Percentiles rank a stretch among this genome's conserved stretches.
These are phyloP conservation scores for Tetraodon nigroviridis DNA, from an alignment of 2,113 vertebrate genomes.

Conservation along the genomic window DNA sequence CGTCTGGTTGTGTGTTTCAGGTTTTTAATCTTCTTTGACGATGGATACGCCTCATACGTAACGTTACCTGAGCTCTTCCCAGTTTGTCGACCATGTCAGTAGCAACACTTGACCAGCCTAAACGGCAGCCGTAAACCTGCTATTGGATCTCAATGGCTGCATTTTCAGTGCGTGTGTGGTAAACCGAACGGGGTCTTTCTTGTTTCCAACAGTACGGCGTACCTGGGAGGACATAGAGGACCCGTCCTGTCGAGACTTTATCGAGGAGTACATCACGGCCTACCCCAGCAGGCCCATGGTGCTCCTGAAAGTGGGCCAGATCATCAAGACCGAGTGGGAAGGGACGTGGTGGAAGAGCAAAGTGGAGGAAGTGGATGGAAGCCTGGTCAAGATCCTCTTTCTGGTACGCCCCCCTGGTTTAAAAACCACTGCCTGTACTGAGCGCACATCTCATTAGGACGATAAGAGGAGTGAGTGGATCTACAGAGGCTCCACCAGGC, in stretches of 20 bases:
- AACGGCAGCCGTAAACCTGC: neutral
- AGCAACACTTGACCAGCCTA: neutral
- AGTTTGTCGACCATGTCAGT: slow-evolving; percentile 87
- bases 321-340: slow-evolving; percentile 98
- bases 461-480: slow-evolving; percentile 98
- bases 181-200: neutral
- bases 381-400: slow-evolving; percentile 96
- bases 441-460: slow-evolving; percentile 69
- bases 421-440: neutral
- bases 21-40: slow-evolving; percentile 97
- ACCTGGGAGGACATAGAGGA: slow-evolving; percentile 98
- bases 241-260: slow-evolving; percentile 90
- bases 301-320: slow-evolving; percentile 88
- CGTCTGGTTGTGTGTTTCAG: slow-evolving; percentile 63
- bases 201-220: slow-evolving; percentile 78
- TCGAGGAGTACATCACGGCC: slow-evolving; percentile 93
- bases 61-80: slow-evolving; percentile 89
- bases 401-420: slow-evolving; percentile 74
- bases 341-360: slow-evolving; percentile 98
- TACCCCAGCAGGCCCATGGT: slow-evolving; percentile 99
- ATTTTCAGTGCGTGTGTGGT: neutral
- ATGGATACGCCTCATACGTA: slow-evolving; percentile 95
- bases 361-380: slow-evolving; percentile 96
- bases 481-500: slow-evolving; percentile 90
- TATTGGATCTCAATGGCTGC: neutral